Base-by-base conservation (phyloP, 2,888 invertebrate species). In the Sussaba pulchella region DNA sequence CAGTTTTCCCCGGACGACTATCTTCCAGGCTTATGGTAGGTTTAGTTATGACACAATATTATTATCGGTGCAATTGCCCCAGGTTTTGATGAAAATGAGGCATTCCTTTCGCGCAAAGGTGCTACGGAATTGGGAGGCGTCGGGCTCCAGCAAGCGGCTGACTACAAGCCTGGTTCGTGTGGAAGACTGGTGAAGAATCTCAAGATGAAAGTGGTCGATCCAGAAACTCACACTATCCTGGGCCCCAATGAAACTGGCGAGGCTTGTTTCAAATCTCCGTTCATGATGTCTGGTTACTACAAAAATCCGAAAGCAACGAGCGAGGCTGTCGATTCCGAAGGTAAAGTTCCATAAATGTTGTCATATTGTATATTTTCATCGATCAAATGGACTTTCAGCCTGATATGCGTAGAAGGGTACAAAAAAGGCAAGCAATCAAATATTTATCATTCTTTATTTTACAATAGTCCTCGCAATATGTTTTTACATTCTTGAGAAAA, bases 61-160 rank as follows among this genome's bases (percentile, higher is more conserved):
- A 31, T 31, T 5, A 31, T 31, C 6, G 31, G 4, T 5, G 6
- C 31, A 31, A 31, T 31, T 31, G 31, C 6, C n/a, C n/a, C n/a
- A n/a, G 6, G 6, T 31, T 6, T 2, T 31, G 31, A 31, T 31
- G 2, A 6, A 31, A 31, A 31, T 6, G 6, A 31, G 6, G 6
- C 31, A 31, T 5, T 5, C 31, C n/a, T 54, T 31, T 3, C 24
- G 14, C 14, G 31, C 26, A 1, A 66, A 90, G 90, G 90, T 14
- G 84, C 87, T 74, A 89, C 90, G 0, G 91, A 91, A 81, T 2
- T 85, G 3, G 84, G 86, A 3, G 85, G 86, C n/a, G 0, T 77
- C 0, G 24, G 10, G 0, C 6, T 83, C 0, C 0, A 52, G 0
- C 90, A 89, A 78, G 10, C 31, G 0, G 0, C 9, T 0, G 6